phyloP scores from a whole-genome alignment of 2,888 invertebrate genomes.

The Myopa testacea region DNA sequence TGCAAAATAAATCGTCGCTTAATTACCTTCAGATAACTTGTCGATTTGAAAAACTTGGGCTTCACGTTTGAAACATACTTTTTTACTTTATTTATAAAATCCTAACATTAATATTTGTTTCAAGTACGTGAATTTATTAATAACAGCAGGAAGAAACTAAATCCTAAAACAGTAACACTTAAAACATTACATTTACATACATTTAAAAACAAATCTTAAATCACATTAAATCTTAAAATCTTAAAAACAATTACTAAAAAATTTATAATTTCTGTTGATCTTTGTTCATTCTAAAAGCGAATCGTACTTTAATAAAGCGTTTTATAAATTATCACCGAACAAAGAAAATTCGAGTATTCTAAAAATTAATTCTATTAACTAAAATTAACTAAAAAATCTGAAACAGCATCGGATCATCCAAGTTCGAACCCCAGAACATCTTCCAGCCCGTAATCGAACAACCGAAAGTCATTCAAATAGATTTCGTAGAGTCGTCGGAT shows the following conservation, averaged over 20 bases:
- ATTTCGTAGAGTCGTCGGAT: constrained; percentile 79
- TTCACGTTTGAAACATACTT: background rate
- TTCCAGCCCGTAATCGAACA: constrained; percentile 85
- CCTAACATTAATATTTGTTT: background rate
- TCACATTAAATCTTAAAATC: too few species aligned
- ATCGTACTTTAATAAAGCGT: background rate
- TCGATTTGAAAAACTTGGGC: background rate
- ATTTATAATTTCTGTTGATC: too few species aligned
- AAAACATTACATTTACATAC: too few species aligned
- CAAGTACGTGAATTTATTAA: background rate
- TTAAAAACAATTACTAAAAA: too few species aligned
- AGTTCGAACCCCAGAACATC: constrained; percentile 84
- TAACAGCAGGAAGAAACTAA: too few species aligned
- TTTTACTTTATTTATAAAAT: background rate
- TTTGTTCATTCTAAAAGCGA: too few species aligned
- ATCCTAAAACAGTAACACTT: too few species aligned
- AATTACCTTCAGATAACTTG: background rate
- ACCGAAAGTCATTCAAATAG: constrained; percentile 82
- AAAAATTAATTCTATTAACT: background rate
- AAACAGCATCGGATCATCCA: constrained; percentile 64
- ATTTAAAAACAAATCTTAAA: too few species aligned
- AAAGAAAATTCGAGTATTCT: background rate
- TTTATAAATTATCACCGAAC: background rate
- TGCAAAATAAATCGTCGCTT: too few species aligned
- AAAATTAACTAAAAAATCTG: background rate